Evolutionary conservation across 2,888 invertebrate genomes (phyloP), one percentile per base, ranked within the genome.

Genomic region (Euplagia quadripunctaria): DNA sequence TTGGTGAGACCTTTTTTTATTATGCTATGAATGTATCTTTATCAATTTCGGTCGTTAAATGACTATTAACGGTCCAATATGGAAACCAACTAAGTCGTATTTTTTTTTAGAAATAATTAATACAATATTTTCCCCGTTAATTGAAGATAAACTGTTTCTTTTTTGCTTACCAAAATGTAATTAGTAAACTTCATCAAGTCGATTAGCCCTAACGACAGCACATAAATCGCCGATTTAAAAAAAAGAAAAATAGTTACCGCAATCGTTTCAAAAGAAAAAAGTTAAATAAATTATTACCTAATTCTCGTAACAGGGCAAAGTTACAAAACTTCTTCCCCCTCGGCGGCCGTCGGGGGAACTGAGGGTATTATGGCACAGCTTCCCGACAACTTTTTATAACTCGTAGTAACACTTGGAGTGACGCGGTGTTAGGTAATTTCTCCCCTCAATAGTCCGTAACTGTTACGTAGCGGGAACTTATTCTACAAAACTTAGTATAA

Each of bases 221-320:
- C 58, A 76, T 70, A 49, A 73, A 72, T 68, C 31, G 4, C 11
- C 41, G n/a, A 68, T 58, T 76, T 52, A 65, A 20, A 64, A 73
- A 75, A 76, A 70, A 70, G 67, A 63, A 55, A 72, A 76, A 76
- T 66, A 71, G 63, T 83, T 77, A 75, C 71, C 61, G 61, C 73
- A 79, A 77, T 70, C 58, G 42, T 52, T 75, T 76, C 80, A 72
- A 83, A 84, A 79, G 77, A 84, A 70, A 43, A 84, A 83, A 83
- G 81, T 76, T 81, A 85, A 89, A 91, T 88, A 90, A 92, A 91
- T 91, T 89, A 92, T 93, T 93, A 92, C 90, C 88, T 89, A 91
- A 93, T 93, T 86, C 87, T 73, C 87, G 88, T 90, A 88, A 91
- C 90, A 88, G 79, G 84, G 85, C 87, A 87, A 86, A 71, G 84